A percentile compares a stretch with the other conserved stretches of the same genome.
phyloP scores from a whole-genome alignment of 2,888 invertebrate genomes.

The Drosophila testacea region DNA sequence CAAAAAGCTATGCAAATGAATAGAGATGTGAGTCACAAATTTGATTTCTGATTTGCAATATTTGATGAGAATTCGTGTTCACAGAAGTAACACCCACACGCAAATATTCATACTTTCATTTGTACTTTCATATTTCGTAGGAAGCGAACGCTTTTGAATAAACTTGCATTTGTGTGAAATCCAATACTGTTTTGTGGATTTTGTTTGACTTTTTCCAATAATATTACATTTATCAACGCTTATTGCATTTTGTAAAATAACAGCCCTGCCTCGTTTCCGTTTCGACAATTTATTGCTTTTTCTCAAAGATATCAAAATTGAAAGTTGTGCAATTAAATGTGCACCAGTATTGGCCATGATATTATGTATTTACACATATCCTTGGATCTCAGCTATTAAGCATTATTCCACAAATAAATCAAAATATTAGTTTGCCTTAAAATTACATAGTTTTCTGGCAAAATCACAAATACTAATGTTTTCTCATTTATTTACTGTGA shows the following conservation, averaged over 20 bases:
- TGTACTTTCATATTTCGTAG: not conserved
- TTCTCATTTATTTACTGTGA: not conserved
- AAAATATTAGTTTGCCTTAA: slow-evolving; percentile 4
- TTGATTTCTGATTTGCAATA: slow-evolving; percentile 8
- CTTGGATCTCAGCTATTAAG: not conserved
- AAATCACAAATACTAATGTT: not conserved
- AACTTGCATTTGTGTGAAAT: slow-evolving; percentile 12
- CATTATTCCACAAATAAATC: not conserved
- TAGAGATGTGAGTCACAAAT: slow-evolving; percentile 42
- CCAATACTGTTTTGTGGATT: slow-evolving; percentile 4
- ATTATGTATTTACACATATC: not conserved
- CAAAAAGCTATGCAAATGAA: slow-evolving; percentile 58
- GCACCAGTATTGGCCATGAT: not conserved
- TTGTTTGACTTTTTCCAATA: not conserved
- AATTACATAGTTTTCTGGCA: not conserved
- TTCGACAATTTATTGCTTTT: not conserved
- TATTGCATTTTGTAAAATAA: slow-evolving; percentile 9
- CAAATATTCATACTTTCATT: not conserved
- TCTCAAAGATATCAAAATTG: not conserved
- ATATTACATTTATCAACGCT: slow-evolving; percentile 14
- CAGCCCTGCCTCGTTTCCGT: not conserved
- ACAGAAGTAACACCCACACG: not conserved
- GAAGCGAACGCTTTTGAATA: slow-evolving; percentile 6
- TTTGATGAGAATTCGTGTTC: slow-evolving; percentile 13
- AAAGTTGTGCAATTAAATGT: slow-evolving; percentile 10